Percentiles rank a stretch among this genome's conserved stretches.
Evolutionary conservation across 2,888 invertebrate species (phyloP).

Genomic region (Lamellibrachia satsuma): DNA sequence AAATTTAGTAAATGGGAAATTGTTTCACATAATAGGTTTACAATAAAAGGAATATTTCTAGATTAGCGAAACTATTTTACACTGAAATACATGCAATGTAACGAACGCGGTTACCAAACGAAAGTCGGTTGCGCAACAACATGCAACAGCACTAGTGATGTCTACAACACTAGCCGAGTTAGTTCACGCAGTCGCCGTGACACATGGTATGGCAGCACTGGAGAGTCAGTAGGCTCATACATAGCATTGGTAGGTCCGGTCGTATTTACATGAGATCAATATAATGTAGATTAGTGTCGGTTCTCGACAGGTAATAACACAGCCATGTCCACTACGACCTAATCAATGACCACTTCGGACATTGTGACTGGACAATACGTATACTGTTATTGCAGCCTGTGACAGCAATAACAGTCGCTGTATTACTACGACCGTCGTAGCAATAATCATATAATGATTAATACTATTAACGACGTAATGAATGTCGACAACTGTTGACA

Average conservation of each 20-base stretch:
- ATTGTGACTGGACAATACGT: not conserved
- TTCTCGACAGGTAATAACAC: not conserved
- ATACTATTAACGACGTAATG: no score
- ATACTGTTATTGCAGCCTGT: not conserved
- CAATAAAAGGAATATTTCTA: not conserved
- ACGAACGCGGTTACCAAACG: not conserved
- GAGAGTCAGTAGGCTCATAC: not conserved
- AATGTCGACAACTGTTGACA: no score
- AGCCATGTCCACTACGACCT: not conserved
- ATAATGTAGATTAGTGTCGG: conserved; percentile 8
- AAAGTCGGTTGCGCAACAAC: not conserved
- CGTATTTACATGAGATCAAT: conserved; percentile 17
- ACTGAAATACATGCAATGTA: not conserved
- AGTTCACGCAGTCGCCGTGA: not conserved
- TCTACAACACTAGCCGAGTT: not conserved
- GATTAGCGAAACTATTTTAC: not conserved
- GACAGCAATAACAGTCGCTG: not conserved
- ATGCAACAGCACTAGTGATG: not conserved
- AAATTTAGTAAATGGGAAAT: not conserved
- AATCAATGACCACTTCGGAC: conserved; percentile 13
- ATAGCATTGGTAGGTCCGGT: not conserved
- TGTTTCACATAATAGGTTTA: not conserved
- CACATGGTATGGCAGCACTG: not conserved
- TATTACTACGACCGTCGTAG: not conserved
- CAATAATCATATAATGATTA: not conserved